Evolutionary conservation across 2,113 vertebrate genomes (phyloP), one percentile per base, ranked within the genome.

Genomic region (Oriolus oriolus): DNA sequence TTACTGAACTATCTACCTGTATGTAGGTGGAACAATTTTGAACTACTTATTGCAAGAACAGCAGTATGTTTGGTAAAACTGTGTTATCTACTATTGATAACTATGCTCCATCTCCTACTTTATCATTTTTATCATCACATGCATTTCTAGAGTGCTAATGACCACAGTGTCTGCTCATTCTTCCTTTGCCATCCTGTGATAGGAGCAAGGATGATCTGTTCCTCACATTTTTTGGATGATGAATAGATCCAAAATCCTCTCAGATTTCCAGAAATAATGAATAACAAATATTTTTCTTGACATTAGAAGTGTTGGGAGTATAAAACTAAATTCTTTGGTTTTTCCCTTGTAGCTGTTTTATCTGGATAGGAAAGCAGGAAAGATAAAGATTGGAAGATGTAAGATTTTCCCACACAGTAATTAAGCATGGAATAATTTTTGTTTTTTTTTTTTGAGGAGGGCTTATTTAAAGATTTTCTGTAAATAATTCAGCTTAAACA

Each of bases 1-100:
- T 84, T 69, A 71, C 45, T 96, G 87, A 97, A 56, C 75, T 78
- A 50, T 74, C 30, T 64, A 94, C 90, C 91, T 80, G 44, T 24
- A 66, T 1, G 2, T 10, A 86, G 68, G 70, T 59, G 81, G 68
- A 85, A 90, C 30, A 80, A 37, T 57, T 88, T 41, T 66, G 21
- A 88, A 59, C 24, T 90, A 63, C 42, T 84, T 77, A 56, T 10
- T 95, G 68, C 37, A 73, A 90, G 71, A 84, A 80, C 59, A 88
- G 59, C 42, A 77, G 24, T 86, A 65, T 91, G 37, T 91, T 96
- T 83, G 76, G 78, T 16, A 80, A 93, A 96, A 76, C 35, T 73
- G 10, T 45, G 8, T 70, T 80, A 74, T 63, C 52, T 85, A 21
- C 45, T 88, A 26, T 54, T 76, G 52, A 33, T 81, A 89, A 50